A percentile compares a stretch with the other conserved stretches of the same genome.
Evolutionary conservation across 2,797 vertebrate genomes (phyloP).

Genomic region (Phrynocephalus forsythii): DNA sequence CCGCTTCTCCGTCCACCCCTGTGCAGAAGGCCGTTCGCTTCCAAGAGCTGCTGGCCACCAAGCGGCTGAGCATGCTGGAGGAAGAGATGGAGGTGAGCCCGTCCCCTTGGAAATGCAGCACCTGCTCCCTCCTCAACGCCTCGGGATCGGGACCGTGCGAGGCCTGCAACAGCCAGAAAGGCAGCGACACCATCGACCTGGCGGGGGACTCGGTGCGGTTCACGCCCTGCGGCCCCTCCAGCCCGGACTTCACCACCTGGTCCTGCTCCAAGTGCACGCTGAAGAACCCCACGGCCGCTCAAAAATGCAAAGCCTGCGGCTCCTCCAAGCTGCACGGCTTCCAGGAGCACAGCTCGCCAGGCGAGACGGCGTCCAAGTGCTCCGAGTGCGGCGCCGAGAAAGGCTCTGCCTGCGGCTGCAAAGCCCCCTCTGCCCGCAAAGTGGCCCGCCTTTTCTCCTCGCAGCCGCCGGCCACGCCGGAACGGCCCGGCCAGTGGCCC

Average conservation of each 20-base stretch:
- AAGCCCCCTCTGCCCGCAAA: constrained; percentile 78
- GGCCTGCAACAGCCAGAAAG: constrained; percentile 76
- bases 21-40: constrained; percentile 75
- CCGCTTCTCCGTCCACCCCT: constrained; percentile 50
- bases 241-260: constrained; percentile 96
- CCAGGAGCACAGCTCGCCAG: constrained; percentile 79
- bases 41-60: constrained; percentile 85
- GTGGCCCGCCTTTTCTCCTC: constrained; percentile 78
- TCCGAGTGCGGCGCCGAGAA: constrained; percentile 77
- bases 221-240: constrained; percentile 93
- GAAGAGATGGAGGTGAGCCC: constrained; percentile 81
- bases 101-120: constrained; percentile 85
- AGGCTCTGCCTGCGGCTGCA: constrained; percentile 50
- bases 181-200: constrained; percentile 88
- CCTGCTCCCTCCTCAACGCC: constrained; percentile 81
- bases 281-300: constrained; percentile 86
- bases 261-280: constrained; percentile 95
- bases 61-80: constrained; percentile 90
- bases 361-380: constrained; percentile 75
- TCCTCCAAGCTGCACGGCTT: constrained; percentile 95
- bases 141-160: constrained; percentile 79
- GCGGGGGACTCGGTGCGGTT: constrained; percentile 91
- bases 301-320: constrained; percentile 90
- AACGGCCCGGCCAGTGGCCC: constrained; percentile 86
- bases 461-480: constrained; percentile 69